These are phyloP conservation scores for Pollachius pollachius DNA, from an alignment of 2,113 vertebrate species.

Conservation along the genomic window DNA sequence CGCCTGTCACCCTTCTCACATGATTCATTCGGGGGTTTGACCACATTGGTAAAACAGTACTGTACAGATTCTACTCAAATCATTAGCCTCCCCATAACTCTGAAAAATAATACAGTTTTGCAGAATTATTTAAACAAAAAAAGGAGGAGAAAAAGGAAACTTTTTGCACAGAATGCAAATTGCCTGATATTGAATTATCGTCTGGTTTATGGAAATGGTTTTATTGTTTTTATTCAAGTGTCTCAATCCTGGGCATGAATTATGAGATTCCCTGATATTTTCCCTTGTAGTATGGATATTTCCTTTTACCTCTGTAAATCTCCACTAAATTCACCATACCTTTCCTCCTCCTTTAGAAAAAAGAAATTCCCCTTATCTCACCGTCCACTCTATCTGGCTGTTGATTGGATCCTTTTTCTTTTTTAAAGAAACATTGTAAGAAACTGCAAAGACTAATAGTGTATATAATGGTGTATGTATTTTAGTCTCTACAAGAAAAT, in stretches of 20 bases:
- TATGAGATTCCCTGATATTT: constrained; percentile 26
- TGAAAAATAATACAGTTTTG: constrained; percentile 51
- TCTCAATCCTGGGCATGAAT: constrained; percentile 44
- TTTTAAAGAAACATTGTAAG: neutral
- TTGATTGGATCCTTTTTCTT: constrained; percentile 6
- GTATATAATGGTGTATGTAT: neutral
- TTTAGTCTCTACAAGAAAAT: neutral
- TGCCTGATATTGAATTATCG: constrained; percentile 66
- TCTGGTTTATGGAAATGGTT: constrained; percentile 54
- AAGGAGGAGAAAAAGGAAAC: constrained; percentile 32
- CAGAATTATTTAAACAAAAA: constrained; percentile 48
- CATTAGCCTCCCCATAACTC: constrained; percentile 57
- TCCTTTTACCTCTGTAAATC: too few relatives aligned
- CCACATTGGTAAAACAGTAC: constrained; percentile 75
- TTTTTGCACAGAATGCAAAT: constrained; percentile 66
- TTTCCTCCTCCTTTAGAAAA: neutral
- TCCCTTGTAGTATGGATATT: too few relatives aligned
- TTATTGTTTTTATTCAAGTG: constrained; percentile 53
- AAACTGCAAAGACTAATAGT: neutral
- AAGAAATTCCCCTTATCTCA: neutral
- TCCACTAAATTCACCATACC: constrained; percentile 8
- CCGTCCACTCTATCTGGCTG: constrained; percentile 36
- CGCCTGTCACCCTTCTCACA: constrained; percentile 56
- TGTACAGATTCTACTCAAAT: constrained; percentile 60
- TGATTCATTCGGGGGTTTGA: constrained; percentile 72